Evolutionary conservation across 2,888 invertebrate genomes (phyloP).

Genomic region (Cephus pulcher): DNA sequence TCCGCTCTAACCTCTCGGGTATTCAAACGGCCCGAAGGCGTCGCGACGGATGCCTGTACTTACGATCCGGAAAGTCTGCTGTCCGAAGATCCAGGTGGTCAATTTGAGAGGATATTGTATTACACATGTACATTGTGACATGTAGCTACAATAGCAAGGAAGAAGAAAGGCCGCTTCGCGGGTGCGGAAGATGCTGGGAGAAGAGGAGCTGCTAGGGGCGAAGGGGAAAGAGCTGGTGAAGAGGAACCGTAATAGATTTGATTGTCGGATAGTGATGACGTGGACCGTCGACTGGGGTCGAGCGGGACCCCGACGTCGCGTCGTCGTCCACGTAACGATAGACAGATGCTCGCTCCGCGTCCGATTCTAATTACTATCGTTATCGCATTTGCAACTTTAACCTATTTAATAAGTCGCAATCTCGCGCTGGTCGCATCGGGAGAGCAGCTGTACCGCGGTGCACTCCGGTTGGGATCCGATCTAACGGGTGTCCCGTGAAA

Average conservation of each 20-base stretch:
- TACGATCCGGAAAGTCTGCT: too few species aligned
- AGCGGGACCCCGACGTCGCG: slow-evolving; percentile 27
- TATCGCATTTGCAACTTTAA: slow-evolving; percentile 59
- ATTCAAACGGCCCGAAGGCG: too few species aligned
- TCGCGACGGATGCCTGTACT: too few species aligned
- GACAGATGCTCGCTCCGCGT: slow-evolving; percentile 28
- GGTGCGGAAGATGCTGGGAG: slow-evolving; percentile 9
- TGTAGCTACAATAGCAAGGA: too few species aligned
- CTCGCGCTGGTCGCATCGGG: slow-evolving; percentile 26
- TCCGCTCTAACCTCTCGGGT: too few species aligned
- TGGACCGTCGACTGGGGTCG: slow-evolving; percentile 22
- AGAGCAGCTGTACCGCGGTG: not conserved
- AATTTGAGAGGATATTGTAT: too few species aligned
- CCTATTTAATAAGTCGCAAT: slow-evolving; percentile 57
- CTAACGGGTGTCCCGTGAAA: not conserved
- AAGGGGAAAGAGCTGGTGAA: too few species aligned
- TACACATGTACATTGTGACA: too few species aligned
- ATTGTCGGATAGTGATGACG: slow-evolving; percentile 41
- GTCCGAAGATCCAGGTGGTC: too few species aligned
- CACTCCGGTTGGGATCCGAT: not conserved
- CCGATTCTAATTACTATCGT: slow-evolving; percentile 55
- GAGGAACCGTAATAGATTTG: slow-evolving; percentile 46
- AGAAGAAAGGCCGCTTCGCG: too few species aligned
- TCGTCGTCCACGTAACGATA: slow-evolving; percentile 18
- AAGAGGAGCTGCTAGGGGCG: not conserved